Base-by-base conservation (phyloP, 2,797 vertebrate species). In the Apodemus agrarius region DNA sequence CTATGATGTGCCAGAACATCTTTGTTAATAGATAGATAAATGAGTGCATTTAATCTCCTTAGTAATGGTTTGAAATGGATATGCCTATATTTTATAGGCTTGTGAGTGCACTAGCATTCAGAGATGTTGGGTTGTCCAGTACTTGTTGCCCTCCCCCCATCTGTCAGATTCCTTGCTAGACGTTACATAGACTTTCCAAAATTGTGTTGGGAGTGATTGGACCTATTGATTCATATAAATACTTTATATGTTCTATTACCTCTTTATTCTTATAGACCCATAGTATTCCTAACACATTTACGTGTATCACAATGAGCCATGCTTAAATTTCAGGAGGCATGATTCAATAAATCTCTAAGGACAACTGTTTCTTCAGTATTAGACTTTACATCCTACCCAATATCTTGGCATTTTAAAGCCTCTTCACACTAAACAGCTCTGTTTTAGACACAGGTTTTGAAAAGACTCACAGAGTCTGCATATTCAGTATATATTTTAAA, bases 341-440 rank as follows among this genome's bases (percentile, higher is more conserved):
- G 1, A 6, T 57, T 49, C 26, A 72, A 40, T 49, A 59, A 80
- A 72, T 93, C 14, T 93, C 31, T 90, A 52, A 37, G 29, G 1
- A 52, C 81, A 4, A n/a, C 2, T 57, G 1, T 63, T 76, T 26
- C 52, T 52, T 13, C n/a, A 96, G 95, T 78, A 69, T 88, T 95
- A 96, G 49, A 57, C 89, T 90, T 81, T 93, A 22, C 29, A 89
- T 97, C 96, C 95, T 95, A 4, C 14, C 96, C 91, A 95, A 7
- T 97, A 72, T 96, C 92, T 69, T 96, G 74, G 34, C 43, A 82
- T 37, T 74, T 54, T 97, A 93, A 96, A n/a, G 79, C 37, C 93
- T 78, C 76, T 79, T 93, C 94, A 97, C 75, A 96, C 95, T 92
- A 63, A 96, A 86, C 67, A 96, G 89, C 37, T 95, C 83, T 93